Base-by-base conservation (phyloP, 2,113 vertebrate genomes). In the Etheostoma cragini region DNA sequence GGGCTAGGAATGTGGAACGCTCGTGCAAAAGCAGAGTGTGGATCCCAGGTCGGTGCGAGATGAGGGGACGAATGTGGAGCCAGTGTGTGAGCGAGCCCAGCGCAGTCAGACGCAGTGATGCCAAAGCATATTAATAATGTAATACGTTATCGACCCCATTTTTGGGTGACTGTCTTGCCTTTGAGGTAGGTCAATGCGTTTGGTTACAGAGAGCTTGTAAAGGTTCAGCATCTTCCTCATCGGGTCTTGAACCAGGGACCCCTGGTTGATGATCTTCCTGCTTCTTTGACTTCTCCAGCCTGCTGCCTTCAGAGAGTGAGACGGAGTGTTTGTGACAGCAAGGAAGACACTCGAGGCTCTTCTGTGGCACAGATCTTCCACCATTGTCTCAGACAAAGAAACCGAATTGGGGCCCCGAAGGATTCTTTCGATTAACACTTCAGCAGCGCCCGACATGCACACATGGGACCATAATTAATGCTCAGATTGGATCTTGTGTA, bases 401-500 rank as follows among this genome's bases (percentile, higher is more conserved):
- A 80, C 53, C 57, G 63, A 85, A 82, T 72, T 60, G 49, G 75
- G 60, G 24, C 82, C 87, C 83, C 38, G 45, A 57, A 87, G 90
- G 85, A 77, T 83, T 84, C 60, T 90, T 89, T 83, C 19, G 30
- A 87, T 87, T 22, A 88, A 62, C 79, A 78, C 82, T 70, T 64
- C 19, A 70, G 74, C 84, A 67, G 70, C 24, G 66, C 72, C 86
- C 33, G 16, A 80, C 76, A 72, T 70, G 57, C 64, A 71, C 58
- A 61, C 68, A 72, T 47, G 77, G 81, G 46, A 26, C 50, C 52
- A 22, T 88, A 90, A 91, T 92, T 88, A 91, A 89, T 65, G 78
- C 85, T 85, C 79, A 83, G 92, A 92, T 92, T 88, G 69, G 83
- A 92, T 90, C 88, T 93, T 19, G 57, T 67, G 66, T 78, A 57